phyloP scores from a whole-genome alignment of 2,888 invertebrate species.

The Ennomos fuscantarius region DNA sequence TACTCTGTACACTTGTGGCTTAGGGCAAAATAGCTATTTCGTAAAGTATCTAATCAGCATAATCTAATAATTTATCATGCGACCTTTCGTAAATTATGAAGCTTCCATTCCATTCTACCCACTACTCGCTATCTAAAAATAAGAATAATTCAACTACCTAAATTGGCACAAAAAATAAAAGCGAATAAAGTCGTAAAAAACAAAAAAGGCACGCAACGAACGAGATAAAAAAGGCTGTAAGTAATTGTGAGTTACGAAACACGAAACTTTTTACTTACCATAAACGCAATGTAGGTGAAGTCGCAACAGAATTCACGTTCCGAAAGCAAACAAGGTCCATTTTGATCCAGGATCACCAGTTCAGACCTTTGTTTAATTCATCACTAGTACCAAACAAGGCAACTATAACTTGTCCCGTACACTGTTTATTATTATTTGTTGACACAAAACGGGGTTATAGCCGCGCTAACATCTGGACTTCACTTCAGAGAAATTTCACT shows the following conservation, averaged over 20 bases:
- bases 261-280: slow-evolving; percentile 81
- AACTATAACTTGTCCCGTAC: slow-evolving; percentile 70
- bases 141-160: slow-evolving; percentile 33
- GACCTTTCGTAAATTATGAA: slow-evolving; percentile 21
- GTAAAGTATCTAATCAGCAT: slow-evolving; percentile 30
- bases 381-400: slow-evolving; percentile 66
- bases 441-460: slow-evolving; percentile 78
- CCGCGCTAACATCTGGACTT: slow-evolving; percentile 72
- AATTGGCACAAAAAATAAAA: slow-evolving; percentile 33
- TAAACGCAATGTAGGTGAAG: slow-evolving; percentile 81
- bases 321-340: slow-evolving; percentile 69
- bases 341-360: slow-evolving; percentile 73
- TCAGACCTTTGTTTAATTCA: slow-evolving; percentile 77
- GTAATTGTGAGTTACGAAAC: slow-evolving; percentile 74
- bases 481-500: slow-evolving; percentile 68
- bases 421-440: slow-evolving; percentile 81
- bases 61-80: slow-evolving; percentile 16
- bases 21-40: slow-evolving; percentile 38
- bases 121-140: slow-evolving; percentile 30
- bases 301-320: slow-evolving; percentile 68
- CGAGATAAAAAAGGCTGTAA: slow-evolving; percentile 51
- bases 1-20: slow-evolving; percentile 26
- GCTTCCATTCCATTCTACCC: slow-evolving; percentile 14
- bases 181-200: slow-evolving; percentile 32
- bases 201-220: slow-evolving; percentile 49